Evolutionary conservation across 2,113 vertebrate genomes (phyloP), one percentile per base, ranked within the genome.

Genomic region (Callorhinus ursinus): DNA sequence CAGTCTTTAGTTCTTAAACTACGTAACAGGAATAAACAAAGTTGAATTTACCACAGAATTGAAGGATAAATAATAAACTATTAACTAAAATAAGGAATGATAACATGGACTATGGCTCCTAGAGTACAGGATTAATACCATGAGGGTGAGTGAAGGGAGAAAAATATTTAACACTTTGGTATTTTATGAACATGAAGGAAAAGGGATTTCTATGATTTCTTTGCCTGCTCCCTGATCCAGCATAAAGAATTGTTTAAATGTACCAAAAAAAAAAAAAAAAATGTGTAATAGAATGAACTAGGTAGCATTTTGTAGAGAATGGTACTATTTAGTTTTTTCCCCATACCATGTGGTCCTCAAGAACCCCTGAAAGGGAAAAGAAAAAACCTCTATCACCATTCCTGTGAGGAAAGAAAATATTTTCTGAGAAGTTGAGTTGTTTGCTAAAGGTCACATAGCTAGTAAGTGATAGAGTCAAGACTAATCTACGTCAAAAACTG

Each of bases 111-210:
- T 71, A 39, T 28, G 57, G 19, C 85, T 42, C 80, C 49, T 51
- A 61, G 69, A 77, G 9, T 31, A 67, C 3, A 81, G n/a, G n/a
- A 86, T 89, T 69, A 63, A 69, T 63, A 91, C 10, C 36, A 36
- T 71, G 28, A 88, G 26, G 72, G 33, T 49, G 19, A 92, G 9
- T 71, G 53, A 81, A 51, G 5, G 19, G 2, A 92, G 15, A 95
- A 53, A 92, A 86, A 61, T 28, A 92, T 28, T 71, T 65, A 36
- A 85, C 74, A 36, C 9, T 79, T 82, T 71, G 24, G 7, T 55
- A 55, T 81, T 92, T 92, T 46, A 94, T 74, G 65, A 95, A 8
- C 26, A 59, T 82, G 51, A 96, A 83, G 24, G 11, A 39, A 96
- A 90, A 80, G 21, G 42, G 9, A 74, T 49, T 86, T 76, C 65